These are phyloP conservation scores for Diplodus puntazzo DNA, from an alignment of 2,797 vertebrate genomes.

Conservation along the genomic window DNA sequence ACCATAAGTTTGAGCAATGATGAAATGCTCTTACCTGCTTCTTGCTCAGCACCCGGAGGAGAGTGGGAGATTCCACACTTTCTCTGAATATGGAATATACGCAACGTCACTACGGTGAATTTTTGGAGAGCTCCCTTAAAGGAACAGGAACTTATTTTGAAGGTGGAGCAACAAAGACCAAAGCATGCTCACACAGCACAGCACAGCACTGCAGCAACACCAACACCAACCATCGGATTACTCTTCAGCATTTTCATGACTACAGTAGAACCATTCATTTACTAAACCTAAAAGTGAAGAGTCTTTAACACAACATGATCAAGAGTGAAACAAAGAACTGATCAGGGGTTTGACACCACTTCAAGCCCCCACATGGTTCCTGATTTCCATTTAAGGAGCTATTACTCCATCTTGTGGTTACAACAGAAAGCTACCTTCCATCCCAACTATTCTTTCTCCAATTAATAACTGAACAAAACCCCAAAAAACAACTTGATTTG, in stretches of 20 bases:
- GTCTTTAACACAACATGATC: background rate
- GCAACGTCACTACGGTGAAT: constrained; percentile 62
- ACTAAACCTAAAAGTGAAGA: background rate
- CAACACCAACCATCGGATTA: background rate
- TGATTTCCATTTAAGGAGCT: constrained; percentile 44
- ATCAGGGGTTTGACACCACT: constrained; percentile 4
- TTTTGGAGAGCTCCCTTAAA: constrained; percentile 78
- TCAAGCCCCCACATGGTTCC: constrained; percentile 25
- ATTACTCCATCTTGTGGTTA: constrained; percentile 75
- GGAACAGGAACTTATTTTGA: constrained; percentile 71
- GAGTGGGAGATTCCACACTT: constrained; percentile 71
- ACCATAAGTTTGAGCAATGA: constrained; percentile 10
- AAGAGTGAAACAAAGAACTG: constrained; percentile 38
- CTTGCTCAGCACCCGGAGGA: constrained; percentile 57
- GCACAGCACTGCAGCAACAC: background rate
- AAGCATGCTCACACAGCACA: background rate
- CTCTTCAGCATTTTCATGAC: background rate
- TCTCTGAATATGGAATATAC: constrained; percentile 76
- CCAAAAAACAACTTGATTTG: background rate
- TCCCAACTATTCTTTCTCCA: background rate
- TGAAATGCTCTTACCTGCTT: constrained; percentile 63
- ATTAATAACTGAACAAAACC: background rate
- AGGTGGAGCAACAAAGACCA: constrained; percentile 70
- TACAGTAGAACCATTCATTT: background rate
- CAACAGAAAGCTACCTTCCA: constrained; percentile 13